Evolutionary conservation across 2,797 vertebrate genomes (phyloP), one percentile per base, ranked within the genome.

Genomic region (Diplodus puntazzo): DNA sequence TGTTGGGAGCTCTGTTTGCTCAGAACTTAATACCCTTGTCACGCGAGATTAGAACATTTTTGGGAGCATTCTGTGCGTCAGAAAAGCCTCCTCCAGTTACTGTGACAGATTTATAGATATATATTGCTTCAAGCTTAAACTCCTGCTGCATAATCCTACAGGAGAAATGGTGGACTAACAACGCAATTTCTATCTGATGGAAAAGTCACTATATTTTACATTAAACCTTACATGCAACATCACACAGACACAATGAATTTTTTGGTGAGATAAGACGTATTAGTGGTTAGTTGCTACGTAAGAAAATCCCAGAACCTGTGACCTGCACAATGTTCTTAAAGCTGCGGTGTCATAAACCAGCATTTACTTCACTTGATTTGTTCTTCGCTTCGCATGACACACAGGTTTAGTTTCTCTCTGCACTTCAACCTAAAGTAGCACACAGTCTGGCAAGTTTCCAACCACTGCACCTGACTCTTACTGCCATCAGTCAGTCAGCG

Each of bases 371-470:
- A 30, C 45, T 74, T 48, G 0, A 48, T 58, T 21, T 69, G 66
- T 39, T 49, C 13, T 25, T 60, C 9, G 13, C 20, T 7, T 21
- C 25, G 34, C 17, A 59, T 42, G 64, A 62, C 62, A 58, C 39
- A 43, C 23, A 1, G 58, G 49, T 63, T 69, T 30, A 23, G 11
- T 57, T 73, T 68, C 23, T 17, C 45, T 39, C 21, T 30, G 25
- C 66, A 53, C 52, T 69, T 34, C 48, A 54, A 43, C 48, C 5
- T 54, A 25, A 61, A 25, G 54, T 53, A 9, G 52, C 3, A 21
- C 14, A 13, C 9, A 34, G 42, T 59, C 60, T 82, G 82, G 82
- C 69, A 50, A n/a, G 13, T 63, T 60, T 77, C 78, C 73, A 69
- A n/a, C 6, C 8, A 0, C 21, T 53, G 21, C 52, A 57, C 58